A percentile compares a stretch with the other conserved stretches of the same genome.
Conservation (phyloP, 2,888 invertebrate genomes). For the Drosophila trichaetosa region DNA sequence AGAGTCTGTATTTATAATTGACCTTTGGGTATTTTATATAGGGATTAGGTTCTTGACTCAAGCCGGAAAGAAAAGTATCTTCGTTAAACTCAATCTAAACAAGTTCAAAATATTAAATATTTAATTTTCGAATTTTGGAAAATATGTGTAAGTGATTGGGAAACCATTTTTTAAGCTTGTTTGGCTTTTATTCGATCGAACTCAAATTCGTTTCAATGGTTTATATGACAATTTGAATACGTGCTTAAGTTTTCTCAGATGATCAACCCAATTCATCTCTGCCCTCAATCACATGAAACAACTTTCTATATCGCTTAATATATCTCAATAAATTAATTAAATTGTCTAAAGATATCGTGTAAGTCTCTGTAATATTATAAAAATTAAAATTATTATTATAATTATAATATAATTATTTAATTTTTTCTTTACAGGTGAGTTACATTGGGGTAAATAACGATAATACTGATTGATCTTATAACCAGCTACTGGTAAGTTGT, state of each 20-base stretch:
- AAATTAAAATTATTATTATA: not conserved
- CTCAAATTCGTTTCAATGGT: not conserved
- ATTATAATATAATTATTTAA: not conserved
- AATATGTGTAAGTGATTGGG: not conserved
- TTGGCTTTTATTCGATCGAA: not conserved
- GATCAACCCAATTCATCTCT: not conserved
- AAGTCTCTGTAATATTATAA: not conserved
- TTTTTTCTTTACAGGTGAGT: slow-evolving; percentile 46
- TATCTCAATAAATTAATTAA: not conserved
- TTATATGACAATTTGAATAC: not conserved
- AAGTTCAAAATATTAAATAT: not conserved
- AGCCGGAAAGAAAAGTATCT: not conserved
- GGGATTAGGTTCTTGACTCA: not conserved
- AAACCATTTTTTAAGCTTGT: not conserved
- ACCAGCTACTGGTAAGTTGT: slow-evolving; percentile 11
- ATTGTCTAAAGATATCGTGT: not conserved
- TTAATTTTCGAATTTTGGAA: not conserved
- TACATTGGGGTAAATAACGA: not conserved
- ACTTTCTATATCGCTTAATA: not conserved
- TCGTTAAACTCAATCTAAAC: not conserved
- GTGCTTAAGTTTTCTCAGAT: not conserved
- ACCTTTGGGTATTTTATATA: not conserved
- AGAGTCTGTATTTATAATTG: not conserved
- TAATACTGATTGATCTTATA: not conserved
- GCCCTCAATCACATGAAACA: not conserved